phyloP scores from a whole-genome alignment of 2,888 invertebrate species.

The Meteorus colon region DNA sequence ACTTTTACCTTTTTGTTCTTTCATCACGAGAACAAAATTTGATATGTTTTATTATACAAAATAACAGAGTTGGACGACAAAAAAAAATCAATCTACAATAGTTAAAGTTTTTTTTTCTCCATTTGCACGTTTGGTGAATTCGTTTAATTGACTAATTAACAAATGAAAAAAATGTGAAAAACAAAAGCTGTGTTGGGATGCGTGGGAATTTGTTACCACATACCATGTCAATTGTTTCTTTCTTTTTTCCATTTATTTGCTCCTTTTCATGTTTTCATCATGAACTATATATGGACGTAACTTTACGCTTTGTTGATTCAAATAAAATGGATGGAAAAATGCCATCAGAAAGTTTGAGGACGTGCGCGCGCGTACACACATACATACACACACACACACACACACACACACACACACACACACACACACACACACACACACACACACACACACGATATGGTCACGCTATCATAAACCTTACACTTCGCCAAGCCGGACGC shows the following conservation, averaged over 20 bases:
- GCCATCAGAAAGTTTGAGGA: not conserved
- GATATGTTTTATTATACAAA: no score
- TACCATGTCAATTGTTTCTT: not conserved
- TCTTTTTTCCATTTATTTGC: not conserved
- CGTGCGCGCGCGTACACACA: not conserved
- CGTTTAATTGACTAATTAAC: slow-evolving; percentile 4
- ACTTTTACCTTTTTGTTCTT: no score
- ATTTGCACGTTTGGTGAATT: not conserved
- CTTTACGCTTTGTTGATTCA: slow-evolving; percentile 29
- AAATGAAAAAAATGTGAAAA: not conserved
- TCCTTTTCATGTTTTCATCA: slow-evolving; percentile 1
- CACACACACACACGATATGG: not conserved
- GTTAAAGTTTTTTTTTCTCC: not conserved
- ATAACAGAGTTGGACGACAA: no score
- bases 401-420: no score
- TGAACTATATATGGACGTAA: slow-evolving; percentile 7
- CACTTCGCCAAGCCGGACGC: slow-evolving; percentile 47
- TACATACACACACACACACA: not conserved
- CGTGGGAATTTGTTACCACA: not conserved
- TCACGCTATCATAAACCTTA: slow-evolving; percentile 45
- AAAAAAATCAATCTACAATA: not conserved
- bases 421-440: no score
- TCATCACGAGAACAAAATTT: no score
- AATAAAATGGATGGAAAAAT: slow-evolving; percentile 30
- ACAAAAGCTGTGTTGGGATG: not conserved